Evolutionary conservation across 2,113 vertebrate genomes (phyloP).

Genomic region (Lasiurus cinereus): DNA sequence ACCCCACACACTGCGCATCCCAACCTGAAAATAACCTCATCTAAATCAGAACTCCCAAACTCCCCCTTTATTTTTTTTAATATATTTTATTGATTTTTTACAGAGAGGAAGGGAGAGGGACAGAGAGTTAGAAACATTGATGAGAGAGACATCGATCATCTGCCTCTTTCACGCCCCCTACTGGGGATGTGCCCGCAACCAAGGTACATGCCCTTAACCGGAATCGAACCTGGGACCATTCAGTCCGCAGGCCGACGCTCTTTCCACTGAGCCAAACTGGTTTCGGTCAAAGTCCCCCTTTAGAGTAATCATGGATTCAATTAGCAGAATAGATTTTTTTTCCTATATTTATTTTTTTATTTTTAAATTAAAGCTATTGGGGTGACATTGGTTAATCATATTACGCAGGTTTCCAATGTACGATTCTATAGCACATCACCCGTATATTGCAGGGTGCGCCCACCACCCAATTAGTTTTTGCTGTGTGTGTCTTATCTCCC

Average conservation of each 20-base stretch:
- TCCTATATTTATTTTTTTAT: no score
- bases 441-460: not conserved
- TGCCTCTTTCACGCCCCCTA: no score
- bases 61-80: not conserved
- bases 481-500: not conserved
- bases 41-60: not conserved
- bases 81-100: no score
- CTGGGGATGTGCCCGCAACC: no score
- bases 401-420: not conserved
- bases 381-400: not conserved
- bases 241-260: no score
- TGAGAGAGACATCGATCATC: no score
- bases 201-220: no score
- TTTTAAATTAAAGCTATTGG: not conserved
- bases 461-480: not conserved
- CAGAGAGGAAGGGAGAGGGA: no score
- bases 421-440: not conserved
- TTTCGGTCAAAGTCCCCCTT: not conserved
- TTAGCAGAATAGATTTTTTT: not conserved
- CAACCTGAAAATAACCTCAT: slow-evolving; percentile 26
- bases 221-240: no score
- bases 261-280: no score
- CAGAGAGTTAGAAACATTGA: no score
- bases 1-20: not conserved
- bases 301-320: not conserved